Conservation (phyloP, 2,888 invertebrate species). For the Spialia ferax region DNA sequence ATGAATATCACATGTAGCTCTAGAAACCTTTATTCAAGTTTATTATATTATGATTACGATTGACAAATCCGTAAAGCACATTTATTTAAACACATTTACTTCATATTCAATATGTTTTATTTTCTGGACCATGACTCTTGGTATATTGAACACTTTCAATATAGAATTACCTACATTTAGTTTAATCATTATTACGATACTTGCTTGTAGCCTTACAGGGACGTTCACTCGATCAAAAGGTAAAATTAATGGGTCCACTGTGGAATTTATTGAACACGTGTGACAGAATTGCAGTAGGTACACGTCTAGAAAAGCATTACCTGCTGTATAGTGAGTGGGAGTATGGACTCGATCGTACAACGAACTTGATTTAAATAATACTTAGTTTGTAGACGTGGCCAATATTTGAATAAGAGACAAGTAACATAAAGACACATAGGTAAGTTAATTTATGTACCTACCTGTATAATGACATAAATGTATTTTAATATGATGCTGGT, state of each 20-base stretch:
- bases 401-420: slow-evolving; percentile 19
- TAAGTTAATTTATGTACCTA: no score
- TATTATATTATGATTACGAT: not conserved
- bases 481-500: no score
- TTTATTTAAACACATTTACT: slow-evolving; percentile 17
- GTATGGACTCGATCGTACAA: slow-evolving; percentile 38
- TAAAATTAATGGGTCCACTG: slow-evolving; percentile 18
- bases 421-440: not conserved
- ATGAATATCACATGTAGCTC: slow-evolving; percentile 3
- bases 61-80: slow-evolving; percentile 8
- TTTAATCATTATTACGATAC: slow-evolving; percentile 13
- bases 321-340: slow-evolving; percentile 36
- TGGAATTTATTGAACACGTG: slow-evolving; percentile 22
- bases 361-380: slow-evolving; percentile 41
- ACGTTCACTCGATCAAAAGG: slow-evolving; percentile 44
- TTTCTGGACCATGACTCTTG: slow-evolving; percentile 42
- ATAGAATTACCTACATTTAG: slow-evolving; percentile 2
- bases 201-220: slow-evolving; percentile 44
- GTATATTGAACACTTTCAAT: slow-evolving; percentile 30
- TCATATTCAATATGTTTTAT: slow-evolving; percentile 5
- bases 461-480: no score
- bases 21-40: slow-evolving; percentile 24
- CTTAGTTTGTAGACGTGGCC: slow-evolving; percentile 22
- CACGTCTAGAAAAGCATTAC: slow-evolving; percentile 11
- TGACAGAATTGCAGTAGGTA: slow-evolving; percentile 12